Evolutionary conservation across 23 tunicate species (phyloP).

Genomic region (Phallusia fumigata): DNA sequence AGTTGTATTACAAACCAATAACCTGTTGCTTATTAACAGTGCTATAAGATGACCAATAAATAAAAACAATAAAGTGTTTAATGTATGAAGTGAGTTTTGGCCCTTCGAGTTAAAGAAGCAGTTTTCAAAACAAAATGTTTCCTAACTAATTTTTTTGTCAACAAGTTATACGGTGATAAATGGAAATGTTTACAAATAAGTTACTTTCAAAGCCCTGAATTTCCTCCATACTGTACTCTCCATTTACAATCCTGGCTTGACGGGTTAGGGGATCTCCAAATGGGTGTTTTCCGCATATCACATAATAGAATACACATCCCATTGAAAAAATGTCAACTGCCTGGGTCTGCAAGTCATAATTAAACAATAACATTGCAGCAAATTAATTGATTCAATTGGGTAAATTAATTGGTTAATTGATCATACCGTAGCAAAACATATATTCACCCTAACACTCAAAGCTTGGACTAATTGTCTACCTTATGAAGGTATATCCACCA

Average conservation of each 20-base stretch:
- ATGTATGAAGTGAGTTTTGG: no score
- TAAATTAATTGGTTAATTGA: no score
- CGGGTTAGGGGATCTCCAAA: constrained; percentile 80
- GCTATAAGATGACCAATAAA: no score
- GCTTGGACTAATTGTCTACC: no score
- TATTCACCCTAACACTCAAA: neutral
- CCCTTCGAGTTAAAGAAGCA: neutral
- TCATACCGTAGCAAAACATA: neutral
- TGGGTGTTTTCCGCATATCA: constrained; percentile 85
- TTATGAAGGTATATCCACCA: no score
- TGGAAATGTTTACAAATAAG: no score
- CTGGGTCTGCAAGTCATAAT: constrained; percentile 51
- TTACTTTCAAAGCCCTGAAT: constrained; percentile 58
- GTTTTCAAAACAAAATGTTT: neutral
- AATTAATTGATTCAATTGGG: no score
- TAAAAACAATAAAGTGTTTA: no score
- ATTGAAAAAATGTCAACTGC: constrained; percentile 96
- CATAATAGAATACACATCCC: constrained; percentile 97
- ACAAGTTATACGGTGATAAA: no score
- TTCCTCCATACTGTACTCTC: constrained; percentile 72
- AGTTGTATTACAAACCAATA: neutral
- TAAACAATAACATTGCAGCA: no score
- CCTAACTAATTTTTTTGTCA: neutral
- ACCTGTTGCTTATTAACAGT: neutral
- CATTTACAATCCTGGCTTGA: constrained; percentile 67